Evolutionary conservation across 1,140 invertebrate species (phyloP), one percentile per base, ranked within the genome.

Genomic region (Neodiprion lecontei): DNA sequence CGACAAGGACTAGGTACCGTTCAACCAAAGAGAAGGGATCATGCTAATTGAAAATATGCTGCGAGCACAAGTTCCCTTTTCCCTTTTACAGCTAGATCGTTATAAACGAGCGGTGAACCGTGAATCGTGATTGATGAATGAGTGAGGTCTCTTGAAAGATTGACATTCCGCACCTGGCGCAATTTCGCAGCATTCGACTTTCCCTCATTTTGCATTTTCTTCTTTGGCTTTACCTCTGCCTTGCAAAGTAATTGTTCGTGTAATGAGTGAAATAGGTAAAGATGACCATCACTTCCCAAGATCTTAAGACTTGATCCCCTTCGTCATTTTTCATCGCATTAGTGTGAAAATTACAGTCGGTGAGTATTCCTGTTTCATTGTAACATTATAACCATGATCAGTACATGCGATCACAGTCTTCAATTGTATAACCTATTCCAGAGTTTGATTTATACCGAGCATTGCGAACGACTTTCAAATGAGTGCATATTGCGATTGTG

Each of bases 71-170:
- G 11, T 61, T 61, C 53, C 53, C 53, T 61, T 17, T 61, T 61
- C 9, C 53, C 53, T 61, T 61, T 61, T 61, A 17, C 53, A 61
- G 53, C 53, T 61, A 61, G 11, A 61, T 61, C 53, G 53, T 61
- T 61, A 61, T 61, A 61, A 61, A 61, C 53, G 53, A 61, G 53
- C 53, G 53, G 53, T 61, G 53, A 61, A 61, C 53, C 53, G 53
- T 61, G 53, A 61, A 61, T 61, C 9, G 53, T 61, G 53, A 61
- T 61, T 61, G 53, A 61, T 61, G 53, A 61, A 61, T 17, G 53
- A 61, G 11, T 17, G 53, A 61, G 53, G 53, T 61, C n/a, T 61
- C 53, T 61, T 61, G 53, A 61, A 61, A 61, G 9, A 61, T 61
- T 61, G 53, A 61, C 53, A 61, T 17, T 17, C 9, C 5, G 4